Conservation (phyloP, 2,797 vertebrate genomes). For the Eidolon dupreanum region DNA sequence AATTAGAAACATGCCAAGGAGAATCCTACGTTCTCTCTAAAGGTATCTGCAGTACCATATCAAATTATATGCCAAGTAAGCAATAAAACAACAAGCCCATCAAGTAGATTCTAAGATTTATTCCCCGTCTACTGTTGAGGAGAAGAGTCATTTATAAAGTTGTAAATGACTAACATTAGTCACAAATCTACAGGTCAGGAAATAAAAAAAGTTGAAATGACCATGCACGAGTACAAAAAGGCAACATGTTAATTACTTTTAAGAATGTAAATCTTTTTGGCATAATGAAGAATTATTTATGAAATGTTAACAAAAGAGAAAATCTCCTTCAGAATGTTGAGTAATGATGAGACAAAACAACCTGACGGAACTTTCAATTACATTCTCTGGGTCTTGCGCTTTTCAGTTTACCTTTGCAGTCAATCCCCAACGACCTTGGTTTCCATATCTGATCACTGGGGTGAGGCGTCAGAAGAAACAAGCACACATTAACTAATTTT, state of each 20-base stretch:
- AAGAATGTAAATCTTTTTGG: conserved; percentile 47
- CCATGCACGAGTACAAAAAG: conserved; percentile 25
- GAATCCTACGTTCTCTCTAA: conserved; percentile 62
- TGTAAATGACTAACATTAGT: conserved; percentile 50
- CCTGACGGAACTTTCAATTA: background rate
- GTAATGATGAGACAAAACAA: background rate
- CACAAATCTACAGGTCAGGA: conserved; percentile 66
- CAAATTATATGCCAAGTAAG: conserved; percentile 64
- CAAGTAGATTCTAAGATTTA: conserved; percentile 56
- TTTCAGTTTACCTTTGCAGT: background rate
- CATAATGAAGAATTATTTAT: conserved; percentile 41
- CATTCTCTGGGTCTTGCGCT: background rate
- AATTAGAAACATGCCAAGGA: conserved; percentile 33
- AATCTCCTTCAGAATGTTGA: background rate
- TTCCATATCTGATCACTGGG: background rate
- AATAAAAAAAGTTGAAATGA: conserved; percentile 59
- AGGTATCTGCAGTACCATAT: conserved; percentile 35
- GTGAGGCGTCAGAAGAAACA: background rate
- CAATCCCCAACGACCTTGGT: background rate
- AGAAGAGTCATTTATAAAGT: conserved; percentile 28
- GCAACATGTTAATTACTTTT: conserved; percentile 58
- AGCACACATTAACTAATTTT: background rate
- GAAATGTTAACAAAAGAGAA: conserved; percentile 15
- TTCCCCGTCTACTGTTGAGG: background rate
- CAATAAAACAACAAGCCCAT: conserved; percentile 70